These are phyloP conservation scores for Chloroclystis v-ata DNA, from an alignment of 2,888 invertebrate species.

Conservation along the genomic window DNA sequence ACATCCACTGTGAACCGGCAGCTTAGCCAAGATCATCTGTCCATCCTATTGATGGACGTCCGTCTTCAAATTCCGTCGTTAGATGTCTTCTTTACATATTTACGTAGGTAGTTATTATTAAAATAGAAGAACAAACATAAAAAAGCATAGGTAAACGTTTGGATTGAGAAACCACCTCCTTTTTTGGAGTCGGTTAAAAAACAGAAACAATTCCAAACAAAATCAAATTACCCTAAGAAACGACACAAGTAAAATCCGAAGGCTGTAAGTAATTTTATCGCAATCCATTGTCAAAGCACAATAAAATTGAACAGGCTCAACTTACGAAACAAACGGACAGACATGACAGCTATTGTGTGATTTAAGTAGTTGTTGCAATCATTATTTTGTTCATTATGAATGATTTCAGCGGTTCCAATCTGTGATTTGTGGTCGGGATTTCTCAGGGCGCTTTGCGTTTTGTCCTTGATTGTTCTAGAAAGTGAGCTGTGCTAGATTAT, in stretches of 20 bases:
- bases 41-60: too few relatives aligned
- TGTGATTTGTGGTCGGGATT: slow-evolving; percentile 1
- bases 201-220: not conserved
- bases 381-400: slow-evolving; percentile 18
- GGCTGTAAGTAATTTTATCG: slow-evolving; percentile 28
- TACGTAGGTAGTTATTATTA: too few relatives aligned
- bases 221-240: slow-evolving; percentile 5
- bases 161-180: too few relatives aligned
- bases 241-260: slow-evolving; percentile 22
- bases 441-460: not conserved
- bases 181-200: too few relatives aligned
- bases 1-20: too few relatives aligned
- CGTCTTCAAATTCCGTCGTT: too few relatives aligned
- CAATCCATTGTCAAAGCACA: slow-evolving; percentile 47
- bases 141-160: too few relatives aligned
- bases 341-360: slow-evolving; percentile 25
- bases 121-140: too few relatives aligned
- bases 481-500: too few relatives aligned
- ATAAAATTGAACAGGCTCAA: slow-evolving; percentile 29
- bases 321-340: slow-evolving; percentile 24
- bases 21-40: too few relatives aligned
- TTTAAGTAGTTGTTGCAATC: slow-evolving; percentile 21
- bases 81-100: too few relatives aligned
- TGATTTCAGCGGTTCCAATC: slow-evolving; percentile 9
- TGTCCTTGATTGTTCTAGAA: not conserved